These are phyloP conservation scores for Luperina nickerlii DNA, from an alignment of 2,888 invertebrate genomes.

Conservation along the genomic window DNA sequence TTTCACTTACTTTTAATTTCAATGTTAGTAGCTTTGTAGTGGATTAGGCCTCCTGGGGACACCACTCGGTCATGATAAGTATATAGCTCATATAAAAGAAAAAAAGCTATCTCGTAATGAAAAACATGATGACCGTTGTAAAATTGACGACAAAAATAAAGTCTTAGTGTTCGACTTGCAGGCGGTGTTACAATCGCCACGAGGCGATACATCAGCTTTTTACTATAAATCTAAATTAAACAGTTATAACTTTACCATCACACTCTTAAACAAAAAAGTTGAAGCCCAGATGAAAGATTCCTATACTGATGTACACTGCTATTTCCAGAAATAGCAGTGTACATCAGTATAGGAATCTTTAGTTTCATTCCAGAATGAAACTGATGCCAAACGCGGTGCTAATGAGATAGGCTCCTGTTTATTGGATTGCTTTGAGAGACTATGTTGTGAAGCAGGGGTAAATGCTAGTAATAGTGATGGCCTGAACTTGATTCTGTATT, in stretches of 20 bases:
- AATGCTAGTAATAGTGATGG: no score
- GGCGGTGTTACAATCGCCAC: constrained; percentile 12
- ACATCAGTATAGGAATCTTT: no score
- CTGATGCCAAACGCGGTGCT: no score
- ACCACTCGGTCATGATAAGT: neutral
- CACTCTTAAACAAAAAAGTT: constrained; percentile 16
- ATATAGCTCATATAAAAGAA: constrained; percentile 9
- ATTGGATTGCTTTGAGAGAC: no score
- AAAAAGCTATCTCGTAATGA: neutral
- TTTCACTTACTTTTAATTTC: no score
- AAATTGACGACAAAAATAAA: constrained; percentile 8
- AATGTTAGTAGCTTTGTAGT: no score
- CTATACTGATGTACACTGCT: constrained; percentile 10
- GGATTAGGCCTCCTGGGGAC: no score
- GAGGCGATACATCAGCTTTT: constrained; percentile 11
- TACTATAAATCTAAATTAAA: constrained; percentile 21
- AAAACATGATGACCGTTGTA: constrained; percentile 15
- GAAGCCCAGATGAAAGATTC: constrained; percentile 8
- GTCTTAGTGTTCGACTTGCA: constrained; percentile 7
- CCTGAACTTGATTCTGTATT: no score
- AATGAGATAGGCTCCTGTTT: no score
- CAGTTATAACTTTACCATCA: constrained; percentile 15
- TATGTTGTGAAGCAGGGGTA: no score
- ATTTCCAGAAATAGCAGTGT: constrained; percentile 1
- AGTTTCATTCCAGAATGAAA: no score